Conservation (phyloP, 2,888 invertebrate species). For the Rhabditoides inermis region DNA sequence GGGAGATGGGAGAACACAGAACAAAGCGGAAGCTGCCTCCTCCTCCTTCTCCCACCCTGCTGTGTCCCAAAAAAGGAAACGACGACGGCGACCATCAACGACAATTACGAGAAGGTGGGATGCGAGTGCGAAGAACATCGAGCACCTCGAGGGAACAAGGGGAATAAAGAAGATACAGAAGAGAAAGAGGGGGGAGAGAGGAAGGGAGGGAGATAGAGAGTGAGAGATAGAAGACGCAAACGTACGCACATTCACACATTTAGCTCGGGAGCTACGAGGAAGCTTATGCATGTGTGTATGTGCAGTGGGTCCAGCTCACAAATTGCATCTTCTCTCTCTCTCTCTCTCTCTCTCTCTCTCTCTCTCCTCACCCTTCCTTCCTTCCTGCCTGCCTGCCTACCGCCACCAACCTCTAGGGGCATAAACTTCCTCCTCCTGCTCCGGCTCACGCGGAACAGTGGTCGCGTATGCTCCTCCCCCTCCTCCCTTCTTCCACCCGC, state of each 20-base stretch:
- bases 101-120: background rate
- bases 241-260: too few relatives aligned
- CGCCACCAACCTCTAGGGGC: too few relatives aligned
- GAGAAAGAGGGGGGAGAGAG: background rate
- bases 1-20: background rate
- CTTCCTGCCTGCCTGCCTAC: background rate
- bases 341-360: background rate
- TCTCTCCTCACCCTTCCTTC: background rate
- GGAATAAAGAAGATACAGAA: background rate
- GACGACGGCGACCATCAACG: background rate
- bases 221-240: too few relatives aligned
- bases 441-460: too few relatives aligned
- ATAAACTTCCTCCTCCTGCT: too few relatives aligned
- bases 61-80: constrained; percentile 4
- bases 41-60: too few relatives aligned
- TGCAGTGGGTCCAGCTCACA: too few relatives aligned
- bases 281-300: too few relatives aligned
- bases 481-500: background rate
- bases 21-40: constrained; percentile 3
- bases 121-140: background rate
- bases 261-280: too few relatives aligned
- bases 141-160: background rate
- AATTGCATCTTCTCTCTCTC: background rate
- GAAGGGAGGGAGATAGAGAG: background rate
- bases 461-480: too few relatives aligned